phyloP scores from a whole-genome alignment of 2,888 invertebrate species.

The Yponomeuta evonymella region DNA sequence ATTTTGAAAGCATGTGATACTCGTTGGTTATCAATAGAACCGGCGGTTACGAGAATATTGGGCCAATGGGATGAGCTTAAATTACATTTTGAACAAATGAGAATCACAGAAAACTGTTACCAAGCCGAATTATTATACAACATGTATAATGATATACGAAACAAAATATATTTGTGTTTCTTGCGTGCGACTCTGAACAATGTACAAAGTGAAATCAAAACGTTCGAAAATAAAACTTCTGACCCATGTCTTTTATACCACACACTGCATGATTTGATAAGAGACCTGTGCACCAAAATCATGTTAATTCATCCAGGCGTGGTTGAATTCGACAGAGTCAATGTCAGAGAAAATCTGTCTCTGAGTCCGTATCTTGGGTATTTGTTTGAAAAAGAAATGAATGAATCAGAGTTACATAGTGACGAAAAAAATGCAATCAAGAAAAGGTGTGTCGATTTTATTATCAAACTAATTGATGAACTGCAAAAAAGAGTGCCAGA shows the following conservation, averaged over 20 bases:
- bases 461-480: slow-evolving; percentile 20
- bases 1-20: too few species aligned
- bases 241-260: neutral
- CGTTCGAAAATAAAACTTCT: slow-evolving; percentile 20
- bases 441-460: slow-evolving; percentile 22
- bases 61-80: too few species aligned
- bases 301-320: neutral
- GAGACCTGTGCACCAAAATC: neutral
- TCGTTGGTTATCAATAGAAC: too few species aligned
- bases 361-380: slow-evolving; percentile 23
- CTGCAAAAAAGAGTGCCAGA: slow-evolving; percentile 23
- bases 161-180: neutral
- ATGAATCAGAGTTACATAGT: slow-evolving; percentile 19
- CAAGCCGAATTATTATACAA: too few species aligned
- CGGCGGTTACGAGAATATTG: too few species aligned
- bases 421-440: slow-evolving; percentile 22
- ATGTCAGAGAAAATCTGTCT: slow-evolving; percentile 24
- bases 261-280: neutral
- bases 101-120: too few species aligned
- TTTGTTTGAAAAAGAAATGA: slow-evolving; percentile 23
- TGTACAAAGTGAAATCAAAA: slow-evolving; percentile 23
- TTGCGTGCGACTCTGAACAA: slow-evolving; percentile 14
- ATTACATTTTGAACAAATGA: too few species aligned
- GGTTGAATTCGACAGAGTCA: slow-evolving; percentile 21
- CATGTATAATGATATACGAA: too few species aligned